Evolutionary conservation across 1,140 invertebrate genomes (phyloP).

Genomic region (Aphidius gifuensis): DNA sequence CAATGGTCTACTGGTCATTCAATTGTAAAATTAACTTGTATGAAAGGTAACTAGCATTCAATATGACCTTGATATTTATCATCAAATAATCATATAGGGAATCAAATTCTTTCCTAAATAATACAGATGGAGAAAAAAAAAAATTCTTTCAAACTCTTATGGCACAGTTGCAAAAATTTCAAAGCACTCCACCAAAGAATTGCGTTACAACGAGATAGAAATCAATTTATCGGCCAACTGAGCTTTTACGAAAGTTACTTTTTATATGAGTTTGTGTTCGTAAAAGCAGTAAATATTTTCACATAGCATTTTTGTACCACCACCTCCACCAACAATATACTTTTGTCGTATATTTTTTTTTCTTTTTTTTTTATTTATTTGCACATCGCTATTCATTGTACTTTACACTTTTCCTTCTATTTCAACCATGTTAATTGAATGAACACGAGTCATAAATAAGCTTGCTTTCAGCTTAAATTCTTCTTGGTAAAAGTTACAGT

Average conservation of each 20-base stretch:
- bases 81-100: no score
- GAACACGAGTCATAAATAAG: constrained; percentile 25
- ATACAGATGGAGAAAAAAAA: not conserved
- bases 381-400: not conserved
- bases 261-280: constrained; percentile 24
- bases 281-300: constrained; percentile 30
- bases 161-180: no score
- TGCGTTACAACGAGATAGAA: constrained; percentile 27
- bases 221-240: constrained; percentile 38
- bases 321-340: constrained; percentile 10
- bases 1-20: no score
- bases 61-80: no score
- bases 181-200: no score
- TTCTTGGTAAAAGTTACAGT: constrained; percentile 17
- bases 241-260: constrained; percentile 28
- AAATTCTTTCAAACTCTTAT: not conserved
- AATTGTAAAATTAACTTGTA: no score
- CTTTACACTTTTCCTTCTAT: not conserved
- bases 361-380: constrained; percentile 1
- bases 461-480: constrained; percentile 23
- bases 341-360: not conserved
- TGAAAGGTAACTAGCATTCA: no score
- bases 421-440: constrained; percentile 29
- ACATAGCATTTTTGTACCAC: constrained; percentile 16
- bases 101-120: not conserved